A percentile compares a stretch with the other conserved stretches of the same genome.
phyloP scores from a whole-genome alignment of 2,888 invertebrate genomes.

The Rotaria macrura region DNA sequence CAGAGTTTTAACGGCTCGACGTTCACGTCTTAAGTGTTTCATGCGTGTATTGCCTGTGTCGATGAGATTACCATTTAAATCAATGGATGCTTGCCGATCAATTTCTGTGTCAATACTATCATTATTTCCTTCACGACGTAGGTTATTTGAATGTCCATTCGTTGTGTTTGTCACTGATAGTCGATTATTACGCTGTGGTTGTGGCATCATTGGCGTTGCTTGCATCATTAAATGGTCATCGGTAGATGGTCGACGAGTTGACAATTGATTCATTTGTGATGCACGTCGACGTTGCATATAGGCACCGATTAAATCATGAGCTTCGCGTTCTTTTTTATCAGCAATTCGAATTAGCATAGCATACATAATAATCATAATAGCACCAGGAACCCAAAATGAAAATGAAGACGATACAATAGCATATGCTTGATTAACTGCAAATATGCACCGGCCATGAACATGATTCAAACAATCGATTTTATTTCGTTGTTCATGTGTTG shows the following conservation, averaged over 20 bases:
- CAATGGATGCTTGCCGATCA: neutral
- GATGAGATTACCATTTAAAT: neutral
- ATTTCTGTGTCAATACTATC: neutral
- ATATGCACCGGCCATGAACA: slow-evolving; percentile 41
- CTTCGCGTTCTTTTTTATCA: slow-evolving; percentile 32
- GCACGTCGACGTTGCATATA: neutral
- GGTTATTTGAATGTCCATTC: neutral
- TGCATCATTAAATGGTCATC: neutral
- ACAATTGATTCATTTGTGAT: neutral
- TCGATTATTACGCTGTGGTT: neutral
- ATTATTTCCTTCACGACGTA: neutral
- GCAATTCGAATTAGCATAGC: slow-evolving; percentile 35
- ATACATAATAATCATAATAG: slow-evolving; percentile 48
- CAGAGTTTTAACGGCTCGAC: slow-evolving; percentile 73
- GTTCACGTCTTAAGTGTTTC: slow-evolving; percentile 46
- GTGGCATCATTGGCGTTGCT: neutral
- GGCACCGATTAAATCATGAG: neutral
- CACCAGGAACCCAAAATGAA: slow-evolving; percentile 49
- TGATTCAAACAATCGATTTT: slow-evolving; percentile 36
- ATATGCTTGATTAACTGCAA: slow-evolving; percentile 46
- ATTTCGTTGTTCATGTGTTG: slow-evolving; percentile 60
- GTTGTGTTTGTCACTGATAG: neutral
- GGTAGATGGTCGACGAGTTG: neutral
- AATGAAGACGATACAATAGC: slow-evolving; percentile 46
- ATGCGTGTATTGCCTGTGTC: neutral